A percentile compares a stretch with the other conserved stretches of the same genome.
Conservation (phyloP, 1,140 invertebrate genomes). For the Megalopta genalis region DNA sequence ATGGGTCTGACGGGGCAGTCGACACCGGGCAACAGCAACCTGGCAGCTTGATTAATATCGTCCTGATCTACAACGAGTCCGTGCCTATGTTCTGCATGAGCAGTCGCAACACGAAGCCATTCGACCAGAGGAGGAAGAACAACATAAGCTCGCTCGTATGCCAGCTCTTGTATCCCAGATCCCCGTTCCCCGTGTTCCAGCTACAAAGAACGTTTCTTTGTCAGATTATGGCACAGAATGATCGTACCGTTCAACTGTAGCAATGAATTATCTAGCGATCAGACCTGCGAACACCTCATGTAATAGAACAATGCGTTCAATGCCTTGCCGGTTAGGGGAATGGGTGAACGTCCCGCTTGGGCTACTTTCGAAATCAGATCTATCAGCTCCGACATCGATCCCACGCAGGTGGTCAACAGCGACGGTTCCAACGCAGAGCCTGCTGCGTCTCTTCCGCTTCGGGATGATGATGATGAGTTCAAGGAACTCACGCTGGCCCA, state of each 20-base stretch:
- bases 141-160: slow-evolving; percentile 92
- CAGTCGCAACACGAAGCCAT: slow-evolving; percentile 90
- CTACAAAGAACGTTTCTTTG: slow-evolving; percentile 67
- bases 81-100: slow-evolving; percentile 91
- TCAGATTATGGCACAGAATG: not conserved
- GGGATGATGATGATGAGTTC: slow-evolving; percentile 79
- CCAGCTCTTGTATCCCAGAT: slow-evolving; percentile 86
- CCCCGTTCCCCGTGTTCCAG: slow-evolving; percentile 83
- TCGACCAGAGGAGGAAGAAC: slow-evolving; percentile 92
- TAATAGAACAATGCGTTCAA: slow-evolving; percentile 92
- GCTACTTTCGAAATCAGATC: slow-evolving; percentile 84
- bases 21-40: slow-evolving; percentile 91
- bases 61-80: slow-evolving; percentile 90
- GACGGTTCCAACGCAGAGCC: slow-evolving; percentile 83
- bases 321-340: slow-evolving; percentile 84
- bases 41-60: slow-evolving; percentile 92
- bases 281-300: slow-evolving; percentile 92
- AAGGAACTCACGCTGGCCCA: slow-evolving; percentile 91
- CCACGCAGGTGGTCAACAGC: slow-evolving; percentile 92
- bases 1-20: slow-evolving; percentile 91
- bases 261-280: slow-evolving; percentile 10
- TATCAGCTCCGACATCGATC: slow-evolving; percentile 87
- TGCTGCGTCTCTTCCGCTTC: slow-evolving; percentile 72
- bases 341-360: slow-evolving; percentile 71
- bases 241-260: too few relatives aligned